Percentiles rank a stretch among this genome's conserved stretches.
Evolutionary conservation across 92 coral and sea anemone genomes (phyloP).

Genomic region (Umimayanthus chanpuru): DNA sequence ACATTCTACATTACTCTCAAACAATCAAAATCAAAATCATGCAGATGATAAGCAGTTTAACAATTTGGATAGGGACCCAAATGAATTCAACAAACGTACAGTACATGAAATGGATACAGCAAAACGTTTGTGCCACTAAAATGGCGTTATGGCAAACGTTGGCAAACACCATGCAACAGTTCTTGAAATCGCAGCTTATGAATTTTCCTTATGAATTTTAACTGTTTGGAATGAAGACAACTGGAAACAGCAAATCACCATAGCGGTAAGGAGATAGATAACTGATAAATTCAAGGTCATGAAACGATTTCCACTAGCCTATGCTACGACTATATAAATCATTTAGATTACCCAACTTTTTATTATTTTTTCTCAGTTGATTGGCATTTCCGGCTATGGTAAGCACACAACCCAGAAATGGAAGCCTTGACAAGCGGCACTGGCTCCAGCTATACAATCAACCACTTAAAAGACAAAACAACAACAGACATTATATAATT

Average conservation of each 20-base stretch:
- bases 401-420: conserved; percentile 15
- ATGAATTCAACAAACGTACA: not conserved
- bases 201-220: not conserved
- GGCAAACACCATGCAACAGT: conserved; percentile 29
- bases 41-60: no score
- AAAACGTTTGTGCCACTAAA: no score
- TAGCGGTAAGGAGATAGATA: conserved; percentile 28
- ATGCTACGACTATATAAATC: conserved; percentile 5
- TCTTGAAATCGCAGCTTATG: conserved; percentile 21
- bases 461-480: conserved; percentile 23
- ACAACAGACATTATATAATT: not conserved
- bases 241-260: conserved; percentile 6
- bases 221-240: conserved; percentile 12
- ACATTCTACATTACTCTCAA: no score
- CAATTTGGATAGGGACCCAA: not conserved
- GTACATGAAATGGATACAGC: no score
- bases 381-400: conserved; percentile 41
- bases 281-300: conserved; percentile 28
- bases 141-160: conserved; percentile 27
- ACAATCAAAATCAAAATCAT: no score
- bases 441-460: conserved; percentile 26
- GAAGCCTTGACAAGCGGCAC: not conserved
- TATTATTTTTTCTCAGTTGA: conserved; percentile 26
- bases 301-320: not conserved
- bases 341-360: not conserved